These are phyloP conservation scores for Eledone cirrhosa DNA, from an alignment of 2,888 invertebrate genomes.

Conservation along the genomic window DNA sequence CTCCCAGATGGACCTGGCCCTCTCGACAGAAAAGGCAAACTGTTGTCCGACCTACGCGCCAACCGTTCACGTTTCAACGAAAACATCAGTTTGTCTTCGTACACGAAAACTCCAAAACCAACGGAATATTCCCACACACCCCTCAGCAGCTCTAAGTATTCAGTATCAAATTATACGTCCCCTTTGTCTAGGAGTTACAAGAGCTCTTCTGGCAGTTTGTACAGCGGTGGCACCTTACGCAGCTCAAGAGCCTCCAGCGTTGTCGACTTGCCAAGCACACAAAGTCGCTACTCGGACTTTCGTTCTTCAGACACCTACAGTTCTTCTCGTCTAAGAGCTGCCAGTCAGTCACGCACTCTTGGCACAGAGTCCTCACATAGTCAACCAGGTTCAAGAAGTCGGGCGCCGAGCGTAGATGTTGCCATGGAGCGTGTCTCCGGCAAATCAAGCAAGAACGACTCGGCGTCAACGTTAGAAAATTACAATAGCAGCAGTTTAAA, in stretches of 20 bases:
- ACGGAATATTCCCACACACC: slow-evolving; percentile 4
- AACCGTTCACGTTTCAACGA: neutral
- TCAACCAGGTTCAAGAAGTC: neutral
- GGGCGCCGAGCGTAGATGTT: slow-evolving; percentile 17
- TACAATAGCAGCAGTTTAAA: neutral
- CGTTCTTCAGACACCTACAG: neutral
- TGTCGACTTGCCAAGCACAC: slow-evolving; percentile 3
- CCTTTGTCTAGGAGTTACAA: neutral
- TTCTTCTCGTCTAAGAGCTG: slow-evolving; percentile 10
- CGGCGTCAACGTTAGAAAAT: neutral
- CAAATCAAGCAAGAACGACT: neutral
- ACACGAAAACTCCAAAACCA: slow-evolving; percentile 19
- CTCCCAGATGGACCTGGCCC: slow-evolving; percentile 19
- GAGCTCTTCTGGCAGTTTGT: neutral
- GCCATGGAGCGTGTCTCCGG: neutral
- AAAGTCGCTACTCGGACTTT: neutral
- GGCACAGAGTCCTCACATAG: neutral
- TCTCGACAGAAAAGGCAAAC: slow-evolving; percentile 20
- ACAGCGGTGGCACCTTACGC: slow-evolving; percentile 15
- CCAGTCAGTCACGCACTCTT: slow-evolving; percentile 16
- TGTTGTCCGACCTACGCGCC: slow-evolving; percentile 13
- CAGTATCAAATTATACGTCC: neutral
- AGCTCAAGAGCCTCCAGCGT: slow-evolving; percentile 2
- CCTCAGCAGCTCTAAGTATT: slow-evolving; percentile 1
- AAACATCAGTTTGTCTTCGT: neutral